phyloP scores from a whole-genome alignment of 2,797 vertebrate genomes.

The Falco columbarius region DNA sequence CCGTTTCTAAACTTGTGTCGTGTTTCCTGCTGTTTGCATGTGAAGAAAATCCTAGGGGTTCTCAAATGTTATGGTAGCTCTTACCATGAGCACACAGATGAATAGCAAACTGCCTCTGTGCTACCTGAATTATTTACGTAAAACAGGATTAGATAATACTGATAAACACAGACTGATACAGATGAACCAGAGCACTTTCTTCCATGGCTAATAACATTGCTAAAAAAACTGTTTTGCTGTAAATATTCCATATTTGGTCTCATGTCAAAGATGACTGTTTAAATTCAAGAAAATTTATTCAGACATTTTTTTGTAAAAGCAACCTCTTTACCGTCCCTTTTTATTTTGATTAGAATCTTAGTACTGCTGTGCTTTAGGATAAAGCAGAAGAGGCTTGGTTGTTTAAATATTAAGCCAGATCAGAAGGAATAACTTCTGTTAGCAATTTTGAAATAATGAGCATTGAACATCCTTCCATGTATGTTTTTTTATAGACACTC shows the following conservation, averaged over 20 bases:
- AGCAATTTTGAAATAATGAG: neutral
- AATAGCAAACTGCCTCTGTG: neutral
- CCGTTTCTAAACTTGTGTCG: neutral
- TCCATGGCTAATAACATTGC: neutral
- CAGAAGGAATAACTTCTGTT: neutral
- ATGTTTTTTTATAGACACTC: neutral
- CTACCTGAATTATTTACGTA: constrained; percentile 19
- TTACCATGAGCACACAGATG: neutral
- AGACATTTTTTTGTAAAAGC: neutral
- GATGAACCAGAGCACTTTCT: neutral
- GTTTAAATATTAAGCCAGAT: neutral
- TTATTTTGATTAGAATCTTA: neutral
- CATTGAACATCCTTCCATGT: neutral
- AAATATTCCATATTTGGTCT: neutral
- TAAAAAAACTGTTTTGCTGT: neutral
- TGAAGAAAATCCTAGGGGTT: neutral
- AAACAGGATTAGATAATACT: neutral
- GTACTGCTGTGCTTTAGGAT: neutral
- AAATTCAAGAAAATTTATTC: neutral
- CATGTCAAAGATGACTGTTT: neutral
- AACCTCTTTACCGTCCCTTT: neutral
- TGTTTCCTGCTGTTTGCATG: constrained; percentile 15
- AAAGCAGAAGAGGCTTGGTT: neutral
- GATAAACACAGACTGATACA: neutral
- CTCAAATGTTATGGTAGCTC: neutral